Base-by-base conservation (phyloP, 1,140 invertebrate genomes). In the fruit fly (Drosophila melanogaster) region DNA sequence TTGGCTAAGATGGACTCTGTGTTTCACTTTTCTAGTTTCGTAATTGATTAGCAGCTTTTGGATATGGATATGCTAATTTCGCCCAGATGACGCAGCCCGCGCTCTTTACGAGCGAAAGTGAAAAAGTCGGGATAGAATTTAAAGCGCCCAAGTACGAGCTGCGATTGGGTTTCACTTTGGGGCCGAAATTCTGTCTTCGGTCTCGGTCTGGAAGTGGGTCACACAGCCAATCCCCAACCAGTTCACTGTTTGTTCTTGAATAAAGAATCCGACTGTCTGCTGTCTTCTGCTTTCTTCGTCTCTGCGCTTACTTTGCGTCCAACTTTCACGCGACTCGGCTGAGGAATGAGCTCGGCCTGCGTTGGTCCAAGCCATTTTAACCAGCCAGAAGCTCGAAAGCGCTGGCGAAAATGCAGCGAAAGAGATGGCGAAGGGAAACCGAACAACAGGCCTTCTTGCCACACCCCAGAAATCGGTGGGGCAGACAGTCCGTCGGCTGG, bases 311-410 rank as follows among this genome's bases (percentile, higher is more conserved):
- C 84, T 87, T 79, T 89, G 53, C 75, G 64, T 89, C 84, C 77
- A 91, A 91, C 90, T 91, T 91, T 91, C 90, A 77, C 90, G 90
- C 90, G 86, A 79, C 87, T 79, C 62, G 65, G 69, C 64, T 61
- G 83, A 77, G 83, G 90, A 91, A 90, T 91, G 90, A 91, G 78
- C 86, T 78, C 61, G 73, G 71, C 49, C 46, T 76, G 75, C 79
- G 65, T 77, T 85, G 80, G 83, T 73, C 83, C 83, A 81, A 75
- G 80, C 73, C 86, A 79, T 91, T 87, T 91, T 90, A 91, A 91
- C 90, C 90, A 86, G 72, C 77, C 81, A 75, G 72, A 76, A 76
- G 72, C 53, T 47, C 72, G 72, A 76, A 75, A 76, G 61, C 72
- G 65, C 62, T 37, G 40, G 44, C 53, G 41, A 75, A 66, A 73